These are phyloP conservation scores for Nyctalus aviator DNA, from an alignment of 2,797 vertebrate genomes.

Conservation along the genomic window DNA sequence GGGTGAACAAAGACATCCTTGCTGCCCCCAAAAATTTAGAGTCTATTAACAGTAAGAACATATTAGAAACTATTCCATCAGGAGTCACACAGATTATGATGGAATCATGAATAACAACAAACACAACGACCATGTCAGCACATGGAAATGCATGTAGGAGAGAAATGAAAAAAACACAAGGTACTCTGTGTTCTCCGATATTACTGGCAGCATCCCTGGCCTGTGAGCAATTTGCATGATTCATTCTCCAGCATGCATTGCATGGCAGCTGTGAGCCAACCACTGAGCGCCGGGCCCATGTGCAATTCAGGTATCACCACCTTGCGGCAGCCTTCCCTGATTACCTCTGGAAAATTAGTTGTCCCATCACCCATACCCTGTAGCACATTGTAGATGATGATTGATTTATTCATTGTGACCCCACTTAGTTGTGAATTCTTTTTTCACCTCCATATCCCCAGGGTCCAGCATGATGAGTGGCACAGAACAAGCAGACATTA, in stretches of 20 bases:
- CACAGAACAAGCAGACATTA: not conserved
- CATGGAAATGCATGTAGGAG: not conserved
- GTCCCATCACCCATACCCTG: too few species aligned
- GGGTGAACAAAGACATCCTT: not conserved
- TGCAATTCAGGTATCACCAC: not conserved
- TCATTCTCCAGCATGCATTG: not conserved
- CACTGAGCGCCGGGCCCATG: not conserved
- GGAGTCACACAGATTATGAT: not conserved
- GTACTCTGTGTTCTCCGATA: not conserved
- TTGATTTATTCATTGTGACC: not conserved
- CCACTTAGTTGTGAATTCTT: not conserved
- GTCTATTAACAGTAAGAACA: not conserved
- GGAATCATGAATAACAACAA: not conserved
- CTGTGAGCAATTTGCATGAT: not conserved
- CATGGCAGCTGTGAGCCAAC: not conserved
- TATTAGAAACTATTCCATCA: not conserved
- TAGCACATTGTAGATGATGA: not conserved
- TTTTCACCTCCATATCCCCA: not conserved
- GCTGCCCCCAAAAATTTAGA: not conserved
- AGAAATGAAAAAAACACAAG: not conserved
- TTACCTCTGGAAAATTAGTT: not conserved
- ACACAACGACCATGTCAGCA: not conserved
- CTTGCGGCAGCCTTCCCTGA: not conserved
- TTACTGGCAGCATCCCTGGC: not conserved
- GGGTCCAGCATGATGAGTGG: not conserved